Evolutionary conservation across 2,797 vertebrate genomes (phyloP).

Genomic region (Lithobates pipiens): DNA sequence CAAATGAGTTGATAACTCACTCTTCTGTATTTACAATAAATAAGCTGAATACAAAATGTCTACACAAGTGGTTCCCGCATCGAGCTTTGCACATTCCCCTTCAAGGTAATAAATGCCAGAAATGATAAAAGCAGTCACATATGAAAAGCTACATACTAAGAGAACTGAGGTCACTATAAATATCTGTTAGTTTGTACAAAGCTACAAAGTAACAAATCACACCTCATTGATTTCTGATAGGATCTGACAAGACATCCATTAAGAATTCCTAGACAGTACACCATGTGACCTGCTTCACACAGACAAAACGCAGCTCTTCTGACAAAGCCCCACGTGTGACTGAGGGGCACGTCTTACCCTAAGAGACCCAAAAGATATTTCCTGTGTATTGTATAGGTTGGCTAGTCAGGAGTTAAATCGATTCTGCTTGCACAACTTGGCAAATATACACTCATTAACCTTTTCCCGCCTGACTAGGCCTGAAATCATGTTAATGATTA

Average conservation of each 20-base stretch:
- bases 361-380: background rate
- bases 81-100: too few species aligned
- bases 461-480: slow-evolving; percentile 39
- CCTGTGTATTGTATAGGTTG: background rate
- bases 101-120: background rate
- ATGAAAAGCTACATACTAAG: background rate
- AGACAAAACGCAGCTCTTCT: background rate
- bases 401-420: slow-evolving; percentile 26
- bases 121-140: background rate
- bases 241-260: background rate
- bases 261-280: background rate
- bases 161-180: too few species aligned
- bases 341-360: background rate
- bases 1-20: too few species aligned
- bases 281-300: background rate
- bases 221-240: background rate
- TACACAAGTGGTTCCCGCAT: too few species aligned
- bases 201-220: background rate
- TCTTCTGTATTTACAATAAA: too few species aligned
- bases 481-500: slow-evolving; percentile 51
- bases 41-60: too few species aligned
- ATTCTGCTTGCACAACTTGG: slow-evolving; percentile 33
- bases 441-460: slow-evolving; percentile 41
- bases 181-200: background rate
- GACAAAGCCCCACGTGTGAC: background rate